Conservation (phyloP, 2,888 invertebrate genomes). For the Fissipunctia ypsillon region DNA sequence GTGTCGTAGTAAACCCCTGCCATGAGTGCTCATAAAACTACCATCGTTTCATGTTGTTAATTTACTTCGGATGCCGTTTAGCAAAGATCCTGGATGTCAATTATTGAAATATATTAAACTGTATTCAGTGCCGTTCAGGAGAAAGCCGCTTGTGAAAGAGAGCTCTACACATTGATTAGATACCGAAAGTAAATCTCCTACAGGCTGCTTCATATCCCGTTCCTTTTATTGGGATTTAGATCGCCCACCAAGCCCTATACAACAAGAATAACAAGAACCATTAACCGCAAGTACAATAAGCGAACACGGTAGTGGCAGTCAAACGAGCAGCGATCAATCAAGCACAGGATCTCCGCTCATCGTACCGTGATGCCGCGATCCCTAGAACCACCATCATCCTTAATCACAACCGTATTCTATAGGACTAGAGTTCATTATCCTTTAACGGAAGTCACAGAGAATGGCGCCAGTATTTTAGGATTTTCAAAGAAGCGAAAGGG, state of each 20-base stretch:
- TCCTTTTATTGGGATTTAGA: background rate
- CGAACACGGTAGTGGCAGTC: conserved; percentile 64
- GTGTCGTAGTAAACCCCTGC: conserved; percentile 52
- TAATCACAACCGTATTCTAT: conserved; percentile 75
- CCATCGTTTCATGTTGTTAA: conserved; percentile 47
- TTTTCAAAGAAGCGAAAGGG: conserved; percentile 86
- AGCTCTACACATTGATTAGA: background rate
- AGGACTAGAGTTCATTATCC: conserved; percentile 77
- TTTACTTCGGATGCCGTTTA: conserved; percentile 40
- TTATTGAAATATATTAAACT: conserved; percentile 25
- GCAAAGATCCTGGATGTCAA: conserved; percentile 29
- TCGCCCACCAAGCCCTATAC: conserved; percentile 37
- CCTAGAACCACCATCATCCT: conserved; percentile 75
- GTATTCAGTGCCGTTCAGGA: conserved; percentile 1
- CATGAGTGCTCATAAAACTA: conserved; percentile 63
- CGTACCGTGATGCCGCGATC: conserved; percentile 86
- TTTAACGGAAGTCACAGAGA: conserved; percentile 68
- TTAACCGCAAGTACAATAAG: conserved; percentile 68
- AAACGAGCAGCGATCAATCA: conserved; percentile 81
- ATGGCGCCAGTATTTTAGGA: conserved; percentile 89
- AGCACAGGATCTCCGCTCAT: conserved; percentile 87
- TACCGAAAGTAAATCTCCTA: background rate
- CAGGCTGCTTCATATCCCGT: background rate
- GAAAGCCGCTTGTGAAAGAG: background rate
- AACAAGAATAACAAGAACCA: conserved; percentile 67